Evolutionary conservation across 2,113 vertebrate genomes (phyloP).

Genomic region (zebrafish (Danio rerio)): GRCz12tu NC_133179.1:23260001-23260500

Average conservation of each 20-base stretch:
- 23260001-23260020: no score
- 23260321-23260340: neutral
- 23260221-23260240: slow-evolving; percentile 87
- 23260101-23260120: no score
- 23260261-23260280: slow-evolving; percentile 71
- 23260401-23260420: slow-evolving; percentile 93
- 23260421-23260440: slow-evolving; percentile 88
- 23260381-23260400: slow-evolving; percentile 85
- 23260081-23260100: no score
- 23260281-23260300: slow-evolving; percentile 48
- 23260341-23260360: neutral
- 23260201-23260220: slow-evolving; percentile 93
- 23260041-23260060: no score
- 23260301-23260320: neutral
- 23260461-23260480: neutral
- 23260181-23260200: neutral
- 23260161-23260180: no score
- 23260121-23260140: no score
- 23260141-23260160: no score
- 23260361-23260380: slow-evolving; percentile 82
- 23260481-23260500: neutral
- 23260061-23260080: no score
- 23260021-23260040: no score
- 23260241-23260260: slow-evolving; percentile 76
- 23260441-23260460: slow-evolving; percentile 69